These are phyloP conservation scores for Babyrousa celebensis DNA, from an alignment of 2,797 vertebrate genomes.

Conservation along the genomic window DNA sequence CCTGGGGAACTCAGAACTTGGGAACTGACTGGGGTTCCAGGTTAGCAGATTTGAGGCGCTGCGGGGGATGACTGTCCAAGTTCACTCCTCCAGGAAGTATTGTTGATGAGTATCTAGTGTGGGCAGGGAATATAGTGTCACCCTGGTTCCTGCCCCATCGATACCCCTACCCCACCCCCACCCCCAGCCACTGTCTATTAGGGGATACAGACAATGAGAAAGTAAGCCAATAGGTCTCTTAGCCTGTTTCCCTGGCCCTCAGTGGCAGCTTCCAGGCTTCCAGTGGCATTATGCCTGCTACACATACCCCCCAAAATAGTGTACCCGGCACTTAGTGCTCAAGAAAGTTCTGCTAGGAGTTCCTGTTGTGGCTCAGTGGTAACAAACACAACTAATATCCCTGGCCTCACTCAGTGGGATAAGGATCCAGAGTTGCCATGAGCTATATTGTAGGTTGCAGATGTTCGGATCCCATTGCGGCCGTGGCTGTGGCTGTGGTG, in stretches of 20 bases:
- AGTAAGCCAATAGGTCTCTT: not conserved
- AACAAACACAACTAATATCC: no score
- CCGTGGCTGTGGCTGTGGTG: no score
- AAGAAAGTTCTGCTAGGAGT: not conserved
- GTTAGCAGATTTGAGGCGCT: not conserved
- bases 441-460: no score
- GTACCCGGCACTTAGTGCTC: not conserved
- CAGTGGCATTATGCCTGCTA: not conserved
- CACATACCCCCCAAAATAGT: not conserved
- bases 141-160: not conserved
- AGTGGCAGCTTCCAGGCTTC: not conserved
- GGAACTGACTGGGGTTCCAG: not conserved
- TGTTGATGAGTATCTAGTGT: not conserved
- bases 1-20: not conserved
- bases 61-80: not conserved
- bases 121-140: not conserved
- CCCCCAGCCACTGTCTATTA: not conserved
- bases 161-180: fast-evolving
- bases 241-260: not conserved
- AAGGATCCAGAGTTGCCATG: no score
- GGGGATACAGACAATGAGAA: not conserved
- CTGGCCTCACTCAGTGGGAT: no score
- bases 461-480: no score
- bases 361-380: no score
- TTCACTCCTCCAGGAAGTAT: constrained; percentile 11